A percentile compares a stretch with the other conserved stretches of the same genome.
phyloP scores from a whole-genome alignment of 2,113 vertebrate genomes.

The Reinhardtius hippoglossoides region DNA sequence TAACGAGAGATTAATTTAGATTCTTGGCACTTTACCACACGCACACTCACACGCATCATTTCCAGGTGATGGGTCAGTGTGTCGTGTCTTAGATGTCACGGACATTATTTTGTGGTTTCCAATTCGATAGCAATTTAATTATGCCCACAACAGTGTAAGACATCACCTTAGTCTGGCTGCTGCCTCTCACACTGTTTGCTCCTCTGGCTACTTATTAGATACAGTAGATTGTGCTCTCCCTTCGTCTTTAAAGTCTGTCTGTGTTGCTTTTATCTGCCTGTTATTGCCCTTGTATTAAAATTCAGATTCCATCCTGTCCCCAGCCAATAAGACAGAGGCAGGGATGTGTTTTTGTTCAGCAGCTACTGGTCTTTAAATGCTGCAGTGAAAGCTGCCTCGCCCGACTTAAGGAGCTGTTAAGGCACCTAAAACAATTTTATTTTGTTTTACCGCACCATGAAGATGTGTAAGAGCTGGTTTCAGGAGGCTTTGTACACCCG shows the following conservation, averaged over 20 bases:
- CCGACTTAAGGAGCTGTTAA: neutral
- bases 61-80: neutral
- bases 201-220: constrained; percentile 5
- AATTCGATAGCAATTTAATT: neutral
- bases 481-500: neutral
- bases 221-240: neutral
- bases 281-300: constrained; percentile 59
- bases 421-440: neutral
- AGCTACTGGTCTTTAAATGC: constrained; percentile 35
- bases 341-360: constrained; percentile 29
- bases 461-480: neutral
- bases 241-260: neutral
- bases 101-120: neutral
- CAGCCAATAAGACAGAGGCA: constrained; percentile 28
- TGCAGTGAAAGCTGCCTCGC: constrained; percentile 40
- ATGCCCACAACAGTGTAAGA: constrained; percentile 1
- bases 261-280: constrained; percentile 39
- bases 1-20: constrained; percentile 10
- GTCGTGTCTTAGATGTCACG: neutral
- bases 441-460: neutral
- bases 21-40: neutral
- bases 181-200: neutral
- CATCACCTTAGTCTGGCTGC: neutral
- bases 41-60: neutral
- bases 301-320: constrained; percentile 17